These are phyloP conservation scores for Julus scandinavius DNA, from an alignment of 2,888 invertebrate genomes.

Conservation along the genomic window DNA sequence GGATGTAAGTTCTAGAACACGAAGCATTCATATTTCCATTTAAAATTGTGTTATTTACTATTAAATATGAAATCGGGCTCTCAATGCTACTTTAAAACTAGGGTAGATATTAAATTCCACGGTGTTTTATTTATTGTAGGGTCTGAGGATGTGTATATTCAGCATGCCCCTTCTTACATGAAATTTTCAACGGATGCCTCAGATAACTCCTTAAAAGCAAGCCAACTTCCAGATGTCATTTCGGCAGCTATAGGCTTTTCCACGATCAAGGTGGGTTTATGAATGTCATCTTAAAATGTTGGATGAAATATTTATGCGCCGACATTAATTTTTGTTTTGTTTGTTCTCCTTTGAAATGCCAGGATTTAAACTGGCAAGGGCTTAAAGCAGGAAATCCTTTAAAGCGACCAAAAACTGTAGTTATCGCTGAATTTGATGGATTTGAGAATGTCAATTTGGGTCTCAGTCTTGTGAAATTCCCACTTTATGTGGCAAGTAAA, in stretches of 20 bases:
- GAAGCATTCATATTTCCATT: no score
- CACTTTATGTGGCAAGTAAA: constrained; percentile 54
- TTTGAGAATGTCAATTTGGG: constrained; percentile 63
- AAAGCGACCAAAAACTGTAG: constrained; percentile 76
- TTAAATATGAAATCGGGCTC: no score
- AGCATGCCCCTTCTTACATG: constrained; percentile 53
- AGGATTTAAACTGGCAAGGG: constrained; percentile 72
- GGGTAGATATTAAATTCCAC: no score
- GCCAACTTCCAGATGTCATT: constrained; percentile 52
- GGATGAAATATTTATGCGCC: background rate
- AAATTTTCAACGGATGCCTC: constrained; percentile 13
- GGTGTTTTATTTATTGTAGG: background rate
- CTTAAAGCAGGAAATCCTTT: constrained; percentile 78
- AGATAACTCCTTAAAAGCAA: constrained; percentile 44
- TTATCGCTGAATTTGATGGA: constrained; percentile 78
- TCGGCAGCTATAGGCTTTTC: constrained; percentile 47
- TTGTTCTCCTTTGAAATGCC: background rate
- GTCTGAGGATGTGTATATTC: constrained; percentile 46
- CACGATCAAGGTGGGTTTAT: background rate
- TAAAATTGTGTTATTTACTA: no score
- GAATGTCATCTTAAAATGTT: background rate
- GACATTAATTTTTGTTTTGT: constrained; percentile 1
- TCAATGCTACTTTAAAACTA: no score
- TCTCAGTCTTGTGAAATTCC: constrained; percentile 47
- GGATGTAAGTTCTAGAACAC: no score